Conservation (phyloP, 2,888 invertebrate genomes). For the Tachina grossa region DNA sequence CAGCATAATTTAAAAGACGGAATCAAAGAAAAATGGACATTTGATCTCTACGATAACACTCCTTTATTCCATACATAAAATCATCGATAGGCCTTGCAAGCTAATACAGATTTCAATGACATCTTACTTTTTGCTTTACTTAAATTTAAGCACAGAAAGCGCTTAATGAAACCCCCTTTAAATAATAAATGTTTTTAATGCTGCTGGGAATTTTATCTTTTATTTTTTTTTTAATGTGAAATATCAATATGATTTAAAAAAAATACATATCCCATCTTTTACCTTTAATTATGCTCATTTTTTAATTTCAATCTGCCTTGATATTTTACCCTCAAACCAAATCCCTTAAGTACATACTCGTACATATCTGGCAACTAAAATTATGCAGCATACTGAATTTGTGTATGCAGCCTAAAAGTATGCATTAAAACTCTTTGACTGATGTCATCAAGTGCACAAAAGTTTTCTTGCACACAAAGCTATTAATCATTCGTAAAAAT, state of each 20-base stretch:
- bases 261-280: neutral
- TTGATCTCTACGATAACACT: no score
- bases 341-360: neutral
- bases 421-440: neutral
- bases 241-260: neutral
- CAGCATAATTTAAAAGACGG: no score
- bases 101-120: no score
- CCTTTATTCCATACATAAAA: no score
- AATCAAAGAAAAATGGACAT: no score
- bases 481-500: slow-evolving; percentile 19
- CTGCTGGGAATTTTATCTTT: neutral
- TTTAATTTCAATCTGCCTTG: neutral
- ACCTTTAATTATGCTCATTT: neutral
- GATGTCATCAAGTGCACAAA: neutral
- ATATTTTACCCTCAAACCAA: neutral
- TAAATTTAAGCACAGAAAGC: no score
- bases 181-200: no score
- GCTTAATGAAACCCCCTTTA: no score
- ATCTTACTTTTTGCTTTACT: no score
- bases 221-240: neutral
- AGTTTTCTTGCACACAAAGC: neutral
- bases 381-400: neutral
- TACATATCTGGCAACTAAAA: neutral
- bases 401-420: slow-evolving; percentile 3
- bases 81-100: no score